phyloP scores from a whole-genome alignment of 2,797 vertebrate genomes.

The Enteromius thamalakanensis region DNA sequence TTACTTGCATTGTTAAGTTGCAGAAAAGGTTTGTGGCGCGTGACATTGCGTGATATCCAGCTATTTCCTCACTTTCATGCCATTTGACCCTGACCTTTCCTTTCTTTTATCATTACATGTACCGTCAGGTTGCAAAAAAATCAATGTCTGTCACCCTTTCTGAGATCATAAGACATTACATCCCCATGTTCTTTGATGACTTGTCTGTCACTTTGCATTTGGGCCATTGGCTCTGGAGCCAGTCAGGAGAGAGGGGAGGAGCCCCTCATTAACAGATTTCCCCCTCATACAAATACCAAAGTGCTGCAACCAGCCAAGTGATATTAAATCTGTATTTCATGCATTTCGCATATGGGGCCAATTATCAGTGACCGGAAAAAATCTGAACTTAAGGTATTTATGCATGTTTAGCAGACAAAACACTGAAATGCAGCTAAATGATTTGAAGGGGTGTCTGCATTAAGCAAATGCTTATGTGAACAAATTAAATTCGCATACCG shows the following conservation, averaged over 20 bases:
- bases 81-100: slow-evolving; percentile 78
- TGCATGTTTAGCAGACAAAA: slow-evolving; percentile 27
- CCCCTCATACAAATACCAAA: slow-evolving; percentile 71
- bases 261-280: slow-evolving; percentile 72
- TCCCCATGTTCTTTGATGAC: slow-evolving; percentile 69
- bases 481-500: background rate
- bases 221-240: slow-evolving; percentile 65
- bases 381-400: slow-evolving; percentile 22
- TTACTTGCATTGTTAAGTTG: slow-evolving; percentile 18
- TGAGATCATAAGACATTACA: slow-evolving; percentile 67
- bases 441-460: background rate
- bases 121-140: slow-evolving; percentile 69
- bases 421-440: slow-evolving; percentile 38
- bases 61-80: slow-evolving; percentile 71
- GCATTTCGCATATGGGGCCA: slow-evolving; percentile 72
- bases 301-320: slow-evolving; percentile 66
- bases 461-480: background rate
- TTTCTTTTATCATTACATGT: slow-evolving; percentile 67
- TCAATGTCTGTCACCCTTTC: slow-evolving; percentile 77
- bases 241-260: slow-evolving; percentile 64
- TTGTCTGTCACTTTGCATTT: slow-evolving; percentile 75
- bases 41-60: slow-evolving; percentile 61
- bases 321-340: slow-evolving; percentile 80
- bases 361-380: slow-evolving; percentile 52
- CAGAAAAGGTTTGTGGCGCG: slow-evolving; percentile 13